Conservation (phyloP, 2,113 vertebrate species). For the Oryzias curvinotus region DNA sequence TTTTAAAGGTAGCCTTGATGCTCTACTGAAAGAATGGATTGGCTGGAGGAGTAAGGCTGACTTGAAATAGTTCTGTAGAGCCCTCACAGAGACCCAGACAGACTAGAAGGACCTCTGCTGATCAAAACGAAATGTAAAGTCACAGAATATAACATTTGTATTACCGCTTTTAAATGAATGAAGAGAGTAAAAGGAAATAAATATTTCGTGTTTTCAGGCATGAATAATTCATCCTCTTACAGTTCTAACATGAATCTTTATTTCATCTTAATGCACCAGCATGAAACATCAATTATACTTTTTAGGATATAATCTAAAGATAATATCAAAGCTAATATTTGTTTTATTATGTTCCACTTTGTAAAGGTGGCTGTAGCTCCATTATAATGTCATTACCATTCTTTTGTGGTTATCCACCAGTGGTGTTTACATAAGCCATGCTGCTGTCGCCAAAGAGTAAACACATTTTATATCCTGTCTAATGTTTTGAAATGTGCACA, state of each 20-base stretch:
- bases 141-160: too few species aligned
- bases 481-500: conserved; percentile 82
- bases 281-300: not conserved
- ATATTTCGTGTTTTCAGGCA: too few species aligned
- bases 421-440: conserved; percentile 76
- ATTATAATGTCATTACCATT: conserved; percentile 80
- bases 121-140: too few species aligned
- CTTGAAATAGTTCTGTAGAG: conserved; percentile 1
- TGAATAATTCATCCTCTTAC: too few species aligned
- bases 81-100: too few species aligned
- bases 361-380: conserved; percentile 58
- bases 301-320: not conserved
- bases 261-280: too few species aligned
- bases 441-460: conserved; percentile 84
- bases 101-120: too few species aligned
- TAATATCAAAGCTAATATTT: not conserved
- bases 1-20: conserved; percentile 1
- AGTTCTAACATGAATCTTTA: too few species aligned
- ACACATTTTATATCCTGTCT: conserved; percentile 80
- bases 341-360: conserved; percentile 49
- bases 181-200: too few species aligned
- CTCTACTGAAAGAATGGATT: not conserved
- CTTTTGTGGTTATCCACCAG: conserved; percentile 75
- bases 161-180: too few species aligned
- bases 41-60: not conserved